These are phyloP conservation scores for Cosmorhoe ocellata DNA, from an alignment of 2,888 invertebrate genomes.

Conservation along the genomic window DNA sequence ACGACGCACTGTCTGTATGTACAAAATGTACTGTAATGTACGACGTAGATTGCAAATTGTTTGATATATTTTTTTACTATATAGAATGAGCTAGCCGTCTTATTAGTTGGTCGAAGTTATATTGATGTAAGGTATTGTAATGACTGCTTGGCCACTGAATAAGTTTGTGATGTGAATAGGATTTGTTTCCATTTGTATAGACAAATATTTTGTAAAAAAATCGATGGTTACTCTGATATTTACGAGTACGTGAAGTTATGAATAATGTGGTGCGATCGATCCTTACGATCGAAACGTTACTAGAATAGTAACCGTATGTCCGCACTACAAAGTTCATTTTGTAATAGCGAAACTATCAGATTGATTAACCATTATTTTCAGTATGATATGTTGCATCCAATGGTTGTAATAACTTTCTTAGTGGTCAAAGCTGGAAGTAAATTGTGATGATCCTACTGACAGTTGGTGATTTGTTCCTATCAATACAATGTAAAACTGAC, in stretches of 20 bases:
- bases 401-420: conserved; percentile 12
- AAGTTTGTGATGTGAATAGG: conserved; percentile 12
- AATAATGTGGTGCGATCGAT: not conserved
- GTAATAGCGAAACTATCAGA: not conserved
- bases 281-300: conserved; percentile 8
- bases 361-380: conserved; percentile 7
- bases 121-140: not conserved
- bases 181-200: conserved; percentile 8
- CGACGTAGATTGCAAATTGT: conserved; percentile 10
- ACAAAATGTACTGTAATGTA: not conserved
- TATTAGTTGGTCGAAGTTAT: conserved; percentile 13
- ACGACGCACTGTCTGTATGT: conserved; percentile 8
- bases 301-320: conserved; percentile 7
- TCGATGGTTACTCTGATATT: conserved; percentile 10
- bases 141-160: conserved; percentile 16
- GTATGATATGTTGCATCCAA: not conserved
- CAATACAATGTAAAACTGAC: conserved; percentile 11
- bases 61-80: conserved; percentile 20
- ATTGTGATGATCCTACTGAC: conserved; percentile 23
- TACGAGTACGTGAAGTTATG: not conserved
- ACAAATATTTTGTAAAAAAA: not conserved
- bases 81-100: conserved; percentile 8
- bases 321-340: conserved; percentile 6
- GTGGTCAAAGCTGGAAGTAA: conserved; percentile 20
- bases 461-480: conserved; percentile 30